These are phyloP conservation scores for Lithophane leautieri DNA, from an alignment of 2,888 invertebrate genomes.

Conservation along the genomic window DNA sequence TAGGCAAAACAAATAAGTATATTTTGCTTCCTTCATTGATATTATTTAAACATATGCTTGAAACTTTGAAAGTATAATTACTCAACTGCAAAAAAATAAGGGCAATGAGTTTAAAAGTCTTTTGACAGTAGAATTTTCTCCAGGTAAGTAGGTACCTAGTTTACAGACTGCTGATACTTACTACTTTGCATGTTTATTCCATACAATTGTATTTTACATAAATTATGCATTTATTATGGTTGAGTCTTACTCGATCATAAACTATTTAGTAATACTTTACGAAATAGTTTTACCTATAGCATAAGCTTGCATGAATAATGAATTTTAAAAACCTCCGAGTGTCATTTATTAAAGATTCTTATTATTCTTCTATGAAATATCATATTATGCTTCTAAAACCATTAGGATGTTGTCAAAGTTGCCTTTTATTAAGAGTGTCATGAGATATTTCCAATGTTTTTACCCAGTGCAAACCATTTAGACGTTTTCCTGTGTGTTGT, in stretches of 20 bases:
- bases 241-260: too few relatives aligned
- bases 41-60: neutral
- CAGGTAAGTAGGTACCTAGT: neutral
- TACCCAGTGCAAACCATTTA: neutral
- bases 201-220: conserved; percentile 8
- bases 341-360: conserved; percentile 5
- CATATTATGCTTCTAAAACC: neutral
- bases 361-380: neutral
- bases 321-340: neutral
- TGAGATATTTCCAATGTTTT: conserved; percentile 18
- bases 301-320: conserved; percentile 20
- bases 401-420: neutral
- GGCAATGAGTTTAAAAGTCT: neutral
- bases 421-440: neutral
- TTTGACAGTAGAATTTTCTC: neutral
- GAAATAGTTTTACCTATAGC: conserved; percentile 4
- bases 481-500: conserved; percentile 7
- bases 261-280: conserved; percentile 13
- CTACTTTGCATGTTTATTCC: neutral
- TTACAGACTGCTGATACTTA: neutral
- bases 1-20: neutral
- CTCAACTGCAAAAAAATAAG: neutral
- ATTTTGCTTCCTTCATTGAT: neutral
- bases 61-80: neutral
- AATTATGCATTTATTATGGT: conserved; percentile 14